Conservation (phyloP, 37 sponge, comb jelly and placozoan species). For the Ephydatia muelleri region DNA sequence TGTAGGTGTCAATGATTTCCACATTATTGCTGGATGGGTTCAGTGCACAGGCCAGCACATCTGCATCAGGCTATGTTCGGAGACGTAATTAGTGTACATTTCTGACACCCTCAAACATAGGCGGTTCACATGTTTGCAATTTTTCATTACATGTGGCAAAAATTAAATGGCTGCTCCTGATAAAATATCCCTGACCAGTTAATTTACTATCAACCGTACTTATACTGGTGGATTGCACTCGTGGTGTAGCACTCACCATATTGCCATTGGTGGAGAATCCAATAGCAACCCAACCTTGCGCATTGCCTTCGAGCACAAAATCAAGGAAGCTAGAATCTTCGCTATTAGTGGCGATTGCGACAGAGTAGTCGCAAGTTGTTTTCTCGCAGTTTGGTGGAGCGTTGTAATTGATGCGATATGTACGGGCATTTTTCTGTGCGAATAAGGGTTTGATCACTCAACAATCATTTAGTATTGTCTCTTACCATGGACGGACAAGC, state of each 20-base stretch:
- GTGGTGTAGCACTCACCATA: constrained; percentile 39
- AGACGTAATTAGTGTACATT: too few relatives aligned
- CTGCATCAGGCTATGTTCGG: neutral
- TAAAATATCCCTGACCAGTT: too few relatives aligned
- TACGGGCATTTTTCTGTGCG: neutral
- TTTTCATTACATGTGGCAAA: too few relatives aligned
- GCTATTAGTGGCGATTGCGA: constrained; percentile 5
- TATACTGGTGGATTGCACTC: too few relatives aligned
- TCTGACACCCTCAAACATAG: too few relatives aligned
- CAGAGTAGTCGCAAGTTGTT: constrained; percentile 8
- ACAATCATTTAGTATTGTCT: neutral
- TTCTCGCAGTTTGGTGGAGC: constrained; percentile 28
- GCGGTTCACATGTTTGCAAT: too few relatives aligned
- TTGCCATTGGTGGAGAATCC: constrained; percentile 31
- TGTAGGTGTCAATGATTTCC: constrained; percentile 4
- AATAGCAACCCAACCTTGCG: constrained; percentile 39
- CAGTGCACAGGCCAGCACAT: constrained; percentile 7
- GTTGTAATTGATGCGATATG: neutral
- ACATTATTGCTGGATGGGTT: neutral
- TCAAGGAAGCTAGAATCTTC: constrained; percentile 13
- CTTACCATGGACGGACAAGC: neutral
- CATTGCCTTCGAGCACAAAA: constrained; percentile 28
- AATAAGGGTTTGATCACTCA: neutral
- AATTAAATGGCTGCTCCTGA: too few relatives aligned
- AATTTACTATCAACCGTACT: too few relatives aligned